Base-by-base conservation (phyloP, 2,113 vertebrate species). In the Australoheros scitulus region DNA sequence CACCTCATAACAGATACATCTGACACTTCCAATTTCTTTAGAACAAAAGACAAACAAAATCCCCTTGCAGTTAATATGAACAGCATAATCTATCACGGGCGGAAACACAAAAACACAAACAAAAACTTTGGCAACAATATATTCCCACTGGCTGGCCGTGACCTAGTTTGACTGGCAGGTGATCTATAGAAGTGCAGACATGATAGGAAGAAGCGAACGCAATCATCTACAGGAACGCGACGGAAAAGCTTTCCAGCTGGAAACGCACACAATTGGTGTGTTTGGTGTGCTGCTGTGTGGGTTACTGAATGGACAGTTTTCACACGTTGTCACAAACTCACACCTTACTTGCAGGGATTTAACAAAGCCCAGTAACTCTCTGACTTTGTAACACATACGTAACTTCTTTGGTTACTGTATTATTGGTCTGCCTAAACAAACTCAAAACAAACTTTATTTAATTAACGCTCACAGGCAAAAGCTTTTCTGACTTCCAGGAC, bases 81-180 rank as follows among this genome's bases (percentile, higher is more conserved):
- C 3, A 14, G 15, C 2, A 15, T 29, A 22, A 68, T 88, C 68
- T 83, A 34, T 34, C 43, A 11, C 2, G 26, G 70, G 41, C 80
- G 65, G 58, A 82, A 84, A 77, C 61, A 79, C 80, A 65, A 47
- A 65, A 47, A 24, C 58, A 58, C n/a, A 3, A 7, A 36, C 47
- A 55, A 65, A 77, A 86, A 79, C 57, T 26, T 87, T 41, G 18
- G 64, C 76, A 80, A 79, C 68, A 85, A 61, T 52, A 52, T 52
- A 85, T 74, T 80, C 2, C 34, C 74, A 59, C 68, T 26, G 17
- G 50, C 61, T 60, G 41, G 43, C 24, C 22, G 18, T 50, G 82
- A 79, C 65, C 55, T 11, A 8, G n/a, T 77, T 41, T 92, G 86
- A 92, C 29, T 88, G 88, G 82, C 87, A 84, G 86, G 34, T 72